Evolutionary conservation across 2,888 invertebrate species (phyloP).

Genomic region (Junonia oenone): DNA sequence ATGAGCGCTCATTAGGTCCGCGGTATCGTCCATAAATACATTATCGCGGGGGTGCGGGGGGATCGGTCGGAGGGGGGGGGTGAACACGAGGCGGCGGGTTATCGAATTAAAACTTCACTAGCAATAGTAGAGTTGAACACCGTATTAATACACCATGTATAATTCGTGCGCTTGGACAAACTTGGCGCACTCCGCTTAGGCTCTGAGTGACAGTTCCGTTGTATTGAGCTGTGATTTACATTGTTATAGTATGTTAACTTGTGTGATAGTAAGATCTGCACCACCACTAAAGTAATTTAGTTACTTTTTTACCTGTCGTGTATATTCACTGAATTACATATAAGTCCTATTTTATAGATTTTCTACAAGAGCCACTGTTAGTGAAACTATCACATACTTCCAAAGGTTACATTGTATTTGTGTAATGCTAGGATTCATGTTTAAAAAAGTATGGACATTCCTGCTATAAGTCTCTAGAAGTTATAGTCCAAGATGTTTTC

Average conservation of each 20-base stretch:
- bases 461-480: too few relatives aligned
- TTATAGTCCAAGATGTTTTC: too few relatives aligned
- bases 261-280: too few relatives aligned
- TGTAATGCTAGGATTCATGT: too few relatives aligned
- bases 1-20: slow-evolving; percentile 73
- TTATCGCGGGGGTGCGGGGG: slow-evolving; percentile 51
- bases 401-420: too few relatives aligned
- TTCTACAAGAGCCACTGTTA: too few relatives aligned
- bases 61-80: slow-evolving; percentile 33
- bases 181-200: slow-evolving; percentile 47
- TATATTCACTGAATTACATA: too few relatives aligned
- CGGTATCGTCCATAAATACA: slow-evolving; percentile 78
- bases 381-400: too few relatives aligned
- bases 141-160: slow-evolving; percentile 78
- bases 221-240: neutral
- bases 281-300: too few relatives aligned
- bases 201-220: slow-evolving; percentile 13
- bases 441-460: too few relatives aligned
- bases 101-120: slow-evolving; percentile 78
- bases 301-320: too few relatives aligned
- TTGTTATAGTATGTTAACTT: neutral
- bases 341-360: too few relatives aligned
- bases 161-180: slow-evolving; percentile 74
- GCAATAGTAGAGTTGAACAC: slow-evolving; percentile 77
- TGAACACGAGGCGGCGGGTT: slow-evolving; percentile 51